Evolutionary conservation across 2,888 invertebrate genomes (phyloP), one percentile per base, ranked within the genome.

Genomic region (Phania funesta): DNA sequence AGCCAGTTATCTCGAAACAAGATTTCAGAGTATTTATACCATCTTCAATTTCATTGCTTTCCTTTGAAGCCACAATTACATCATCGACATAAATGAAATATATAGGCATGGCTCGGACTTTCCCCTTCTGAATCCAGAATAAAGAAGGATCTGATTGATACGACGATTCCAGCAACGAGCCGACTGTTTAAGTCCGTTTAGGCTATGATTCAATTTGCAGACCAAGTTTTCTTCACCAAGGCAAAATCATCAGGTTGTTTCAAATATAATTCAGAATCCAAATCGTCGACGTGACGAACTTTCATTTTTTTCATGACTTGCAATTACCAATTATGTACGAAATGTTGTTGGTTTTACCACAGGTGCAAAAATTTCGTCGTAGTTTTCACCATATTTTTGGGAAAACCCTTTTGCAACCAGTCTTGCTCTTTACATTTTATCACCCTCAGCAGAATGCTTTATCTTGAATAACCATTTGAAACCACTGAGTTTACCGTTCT

Each of bases 81-180:
- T 26, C 52, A 29, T 52, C n/a, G 26, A 52, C 52, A 29, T 50
- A 50, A 22, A 50, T 50, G 11, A 50, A n/a, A 50, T n/a, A 50
- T 24, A 24, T 22, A 50, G 20, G 20, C 35, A 56, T 7, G 56
- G 35, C 3, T 56, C 56, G 13, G n/a, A 16, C 18, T 32, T 54
- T 54, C 32, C 32, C 54, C 54, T 54, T 54, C 54, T 32, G 54
- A 54, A 54, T 54, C 54, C 54, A 18, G 54, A 32, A 54, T 54
- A 20, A 9, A 54, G 32, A 11, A 54, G 20, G 4, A 54, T 11
- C 6, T 50, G 11, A 35, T 56, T 56, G 6, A 35, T 56, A 11
- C 35, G 18, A 11, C 3, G 22, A 50, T 50, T 50, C 50, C 50
- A 50, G 11, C 50, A 50, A 11, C 50, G 50, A 50, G 50, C 32